Evolutionary conservation across 2,113 vertebrate species (phyloP), one percentile per base, ranked within the genome.

Genomic region (Centropristis striata): DNA sequence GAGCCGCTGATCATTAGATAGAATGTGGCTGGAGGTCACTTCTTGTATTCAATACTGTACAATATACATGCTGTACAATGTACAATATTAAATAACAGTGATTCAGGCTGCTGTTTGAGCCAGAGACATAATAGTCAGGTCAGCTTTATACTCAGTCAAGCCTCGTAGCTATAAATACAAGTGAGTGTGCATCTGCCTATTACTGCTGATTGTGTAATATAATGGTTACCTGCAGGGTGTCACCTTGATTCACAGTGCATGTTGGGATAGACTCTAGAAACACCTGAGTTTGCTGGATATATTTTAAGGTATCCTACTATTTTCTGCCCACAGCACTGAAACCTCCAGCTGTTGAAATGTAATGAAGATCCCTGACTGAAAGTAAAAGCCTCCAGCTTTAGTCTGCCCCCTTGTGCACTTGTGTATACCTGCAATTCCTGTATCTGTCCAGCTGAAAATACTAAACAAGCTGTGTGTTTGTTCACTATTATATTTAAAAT

Each of bases 151-250:
- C 28, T 10, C 16, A 68, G 12, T 21, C n/a, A 16, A 46, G 20
- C 12, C 14, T 16, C 27, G 32, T 12, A 58, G 20, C 42, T 71
- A 9, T 25, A n/a, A 39, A 13, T 25, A 23, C 36, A 1, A 20
- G 2, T 18, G 8, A 25, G n/a, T 20, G 42, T 47, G 25, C n/a
- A 37, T 25, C 42, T 49, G n/a, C 37, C 13, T 51, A 37, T 51
- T 67, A 39, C 47, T 67, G 32, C 21, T 66, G 12, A 32, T 12
- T 28, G 23, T 66, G 46, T 49, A 37, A 11, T 36, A 23, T 15
- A 55, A 13, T 14, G 51, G 54, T 71, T 21, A 46, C 16, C 12
- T 70, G 39, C 66, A 57, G 18, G 20, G 27, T 58, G 28, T 71
- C n/a, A 18, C 15, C n/a, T 37, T 12, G 20, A 14, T 47, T 23